Evolutionary conservation across 2,113 vertebrate genomes (phyloP), one percentile per base, ranked within the genome.

Genomic region (Perca schrenkii): DNA sequence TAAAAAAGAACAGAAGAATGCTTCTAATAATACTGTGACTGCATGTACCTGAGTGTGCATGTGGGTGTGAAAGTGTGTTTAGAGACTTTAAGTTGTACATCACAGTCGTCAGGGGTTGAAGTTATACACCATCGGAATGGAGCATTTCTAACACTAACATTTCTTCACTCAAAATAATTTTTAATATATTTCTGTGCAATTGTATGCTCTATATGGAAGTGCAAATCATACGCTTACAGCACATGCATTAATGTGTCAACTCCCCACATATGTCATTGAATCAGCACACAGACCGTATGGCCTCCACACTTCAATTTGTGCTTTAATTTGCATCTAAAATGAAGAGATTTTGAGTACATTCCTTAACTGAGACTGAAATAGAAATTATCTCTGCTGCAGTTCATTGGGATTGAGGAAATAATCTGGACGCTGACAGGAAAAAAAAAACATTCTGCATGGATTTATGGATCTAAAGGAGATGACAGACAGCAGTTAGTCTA

Each of bases 391-490:
- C 40, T 28, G 60, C 34, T 57, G 25, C 14, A 47, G 7, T 66
- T 74, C 15, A 3, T 31, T 62, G 12, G 21, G 31, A 46, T 14
- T 64, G 71, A 57, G 54, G 4, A 47, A 73, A 61, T 54, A 53
- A 64, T 64, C 7, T 1, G 8, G 21, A 40, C 15, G 0, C 28
- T 62, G 21, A 0, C 28, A 0, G 6, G 63, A 43, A 80, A 81
- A 22, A 21, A 4, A 54, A 16, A 54, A 6, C n/a, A 50, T 19
- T 0, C 64, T 75, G 34, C 53, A 80, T 16, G 22, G 40, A 68
- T 85, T 83, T 52, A 36, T 19, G 54, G 34, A 50, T 83, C 61
- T 43, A 72, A 31, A 71, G 58, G 7, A 58, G 15, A 22, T 54
- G 63, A 66, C 25, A 17, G 19, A 28, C 64, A 72, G 43, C 17